These are phyloP conservation scores for Psittacula echo DNA, from an alignment of 2,797 vertebrate genomes.

Conservation along the genomic window DNA sequence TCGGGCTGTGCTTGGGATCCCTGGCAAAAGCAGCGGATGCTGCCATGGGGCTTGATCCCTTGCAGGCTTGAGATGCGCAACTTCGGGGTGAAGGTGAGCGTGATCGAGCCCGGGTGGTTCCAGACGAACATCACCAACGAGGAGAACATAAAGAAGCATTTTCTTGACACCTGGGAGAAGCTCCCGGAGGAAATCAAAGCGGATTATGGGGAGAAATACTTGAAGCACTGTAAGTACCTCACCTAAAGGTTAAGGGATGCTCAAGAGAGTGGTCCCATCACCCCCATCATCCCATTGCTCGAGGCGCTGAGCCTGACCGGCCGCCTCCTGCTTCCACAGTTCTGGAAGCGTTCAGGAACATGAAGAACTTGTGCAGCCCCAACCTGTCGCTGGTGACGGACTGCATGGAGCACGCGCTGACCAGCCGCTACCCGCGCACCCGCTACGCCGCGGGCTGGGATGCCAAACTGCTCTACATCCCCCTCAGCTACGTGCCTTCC, in stretches of 20 bases:
- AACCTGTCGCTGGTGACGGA: slow-evolving; percentile 82
- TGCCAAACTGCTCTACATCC: slow-evolving; percentile 87
- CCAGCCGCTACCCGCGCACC: slow-evolving; percentile 80
- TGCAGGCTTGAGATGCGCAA: slow-evolving; percentile 53
- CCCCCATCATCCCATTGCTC: accelerated
- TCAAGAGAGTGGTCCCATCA: not conserved
- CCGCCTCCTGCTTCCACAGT: not conserved
- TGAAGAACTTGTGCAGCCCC: accelerated
- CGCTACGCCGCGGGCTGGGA: slow-evolving; percentile 90
- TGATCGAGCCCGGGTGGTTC: slow-evolving; percentile 65
- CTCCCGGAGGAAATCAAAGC: not conserved
- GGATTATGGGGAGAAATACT: slow-evolving; percentile 24
- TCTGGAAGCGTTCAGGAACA: accelerated
- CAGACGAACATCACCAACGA: not conserved
- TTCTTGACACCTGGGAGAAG: not conserved
- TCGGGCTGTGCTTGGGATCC: accelerated
- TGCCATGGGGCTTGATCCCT: not conserved
- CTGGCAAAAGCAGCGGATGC: not conserved
- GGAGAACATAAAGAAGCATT: accelerated
- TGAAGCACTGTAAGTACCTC: slow-evolving; percentile 19
- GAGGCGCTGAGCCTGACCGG: not conserved
- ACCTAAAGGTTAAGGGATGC: too few relatives aligned
- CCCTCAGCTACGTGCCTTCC: slow-evolving; percentile 86
- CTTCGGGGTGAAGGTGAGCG: slow-evolving; percentile 61
- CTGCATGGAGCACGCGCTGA: slow-evolving; percentile 88